Base-by-base conservation (phyloP, 2,888 invertebrate species). In the Athalia circularis region DNA sequence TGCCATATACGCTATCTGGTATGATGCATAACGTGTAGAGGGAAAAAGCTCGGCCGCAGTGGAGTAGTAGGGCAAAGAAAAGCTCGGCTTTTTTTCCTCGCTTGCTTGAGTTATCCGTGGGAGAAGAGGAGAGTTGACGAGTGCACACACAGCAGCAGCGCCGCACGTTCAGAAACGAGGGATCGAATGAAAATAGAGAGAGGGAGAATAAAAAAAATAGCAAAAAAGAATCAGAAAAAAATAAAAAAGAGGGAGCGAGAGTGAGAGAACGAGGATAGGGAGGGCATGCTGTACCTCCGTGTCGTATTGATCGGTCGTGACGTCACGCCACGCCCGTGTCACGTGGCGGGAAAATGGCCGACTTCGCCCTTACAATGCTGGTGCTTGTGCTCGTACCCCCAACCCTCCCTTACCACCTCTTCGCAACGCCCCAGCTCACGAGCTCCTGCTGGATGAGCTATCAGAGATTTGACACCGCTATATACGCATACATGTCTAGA, bases 291-390 rank as follows among this genome's bases (percentile, higher is more conserved):
- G 76, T 81, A 80, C 80, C 80, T 84, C 83, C 82, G 84, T 85
- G 86, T 85, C 80, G 87, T 89, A 89, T 89, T 89, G 89, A 89
- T 88, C 89, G 87, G 79, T 81, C 82, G 84, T 88, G 89, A 88
- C 88, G 88, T 88, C 87, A 88, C 87, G 87, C 88, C 88, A 88
- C 89, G 88, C 89, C 88, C 88, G 88, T 88, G 85, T 88, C 89
- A 88, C 88, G 88, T 89, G 88, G 86, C 86, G 80, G 81, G 83
- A 87, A 87, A 86, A 88, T 87, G 87, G 87, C 89, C 85, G 87
- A 83, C 83, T 72, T 72, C 45, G 59, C 59, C 57, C 72, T 47
- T 47, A 54, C n/a, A 54, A 54, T 15, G 80, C 80, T 80, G 78
- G 79, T 80, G 79, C 81, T 80, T 29, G 57, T 6, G 13, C 11